phyloP scores from a whole-genome alignment of 2,888 invertebrate species.

The Oxyscelio sp. region DNA sequence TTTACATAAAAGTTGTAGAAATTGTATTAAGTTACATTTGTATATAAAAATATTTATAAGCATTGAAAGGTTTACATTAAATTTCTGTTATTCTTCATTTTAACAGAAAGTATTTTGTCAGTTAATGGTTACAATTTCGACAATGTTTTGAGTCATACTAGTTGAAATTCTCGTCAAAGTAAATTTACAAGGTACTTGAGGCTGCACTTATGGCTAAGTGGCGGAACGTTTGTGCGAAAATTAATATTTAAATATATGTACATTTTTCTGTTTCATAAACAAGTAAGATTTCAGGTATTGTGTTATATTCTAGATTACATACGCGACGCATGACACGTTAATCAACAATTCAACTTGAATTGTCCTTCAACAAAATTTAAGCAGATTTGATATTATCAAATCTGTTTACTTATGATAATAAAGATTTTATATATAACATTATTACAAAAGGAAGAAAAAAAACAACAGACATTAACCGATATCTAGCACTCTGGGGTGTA shows the following conservation, averaged over 20 bases:
- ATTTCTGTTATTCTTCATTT: no score
- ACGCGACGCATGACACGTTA: constrained; percentile 46
- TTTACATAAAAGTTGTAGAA: no score
- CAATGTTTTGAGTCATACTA: constrained; percentile 58
- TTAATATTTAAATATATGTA: constrained; percentile 73
- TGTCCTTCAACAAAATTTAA: no score
- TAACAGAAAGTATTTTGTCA: constrained; percentile 18
- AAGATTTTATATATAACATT: no score
- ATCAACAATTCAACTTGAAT: constrained; percentile 61
- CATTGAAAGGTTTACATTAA: no score
- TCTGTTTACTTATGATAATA: no score
- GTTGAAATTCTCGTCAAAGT: constrained; percentile 61
- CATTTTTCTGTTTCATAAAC: constrained; percentile 66
- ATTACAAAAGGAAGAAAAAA: no score
- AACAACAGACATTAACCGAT: no score
- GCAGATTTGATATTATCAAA: no score
- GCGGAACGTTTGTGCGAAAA: constrained; percentile 69
- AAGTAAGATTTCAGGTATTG: constrained; percentile 60
- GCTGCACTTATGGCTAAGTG: constrained; percentile 72
- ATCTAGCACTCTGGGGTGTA: no score
- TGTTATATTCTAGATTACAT: constrained; percentile 57
- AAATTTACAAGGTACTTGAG: constrained; percentile 71
- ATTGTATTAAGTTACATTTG: no score
- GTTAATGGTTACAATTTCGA: constrained; percentile 47
- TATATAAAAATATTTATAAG: no score